Evolutionary conservation across 2,888 invertebrate species (phyloP), one percentile per base, ranked within the genome.

Genomic region (Oligia latruncula): DNA sequence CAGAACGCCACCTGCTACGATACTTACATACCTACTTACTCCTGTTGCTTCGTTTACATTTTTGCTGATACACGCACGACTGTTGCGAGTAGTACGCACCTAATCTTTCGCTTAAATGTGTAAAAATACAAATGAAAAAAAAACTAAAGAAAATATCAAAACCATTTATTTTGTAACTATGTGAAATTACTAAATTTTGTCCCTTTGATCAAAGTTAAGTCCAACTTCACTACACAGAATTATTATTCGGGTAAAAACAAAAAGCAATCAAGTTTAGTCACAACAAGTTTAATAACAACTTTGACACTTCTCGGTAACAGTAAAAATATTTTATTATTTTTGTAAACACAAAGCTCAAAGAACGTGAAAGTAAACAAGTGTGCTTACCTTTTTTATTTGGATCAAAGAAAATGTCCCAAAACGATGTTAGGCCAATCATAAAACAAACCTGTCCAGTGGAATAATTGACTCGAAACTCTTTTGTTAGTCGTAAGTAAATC

Each of bases 351-450:
- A 84, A 68, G n/a, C 20, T 15, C 2, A 66, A 65, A 74, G 29
- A 52, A 72, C 40, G 35, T 20, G n/a, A 67, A 80, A 64, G 52
- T 52, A 74, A 67, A 74, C 85, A 84, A 80, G 71, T 55, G 40
- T 62, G 49, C 23, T 52, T 23, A 58, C 55, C 2, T 35, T 66
- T 68, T 71, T 17, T 68, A 15, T 35, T 68, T 23, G 35, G 66
- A 80, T 74, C 80, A 58, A 84, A 71, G 60, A 71, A 73, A 70
- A 73, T 20, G 3, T 67, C 15, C 3, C n/a, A 17, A 64, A 80
- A 15, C 35, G 4, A 23, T 71, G 67, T 55, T 60, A 52, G 35
- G 29, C n/a, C 35, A 71, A 58, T 84, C 70, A 29, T 67, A 80
- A 80, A 71, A 64, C 40, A 46, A 40, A 66, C n/a, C 71, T 55